phyloP scores from a whole-genome alignment of 2,113 vertebrate genomes.

The Halcyon senegalensis region DNA sequence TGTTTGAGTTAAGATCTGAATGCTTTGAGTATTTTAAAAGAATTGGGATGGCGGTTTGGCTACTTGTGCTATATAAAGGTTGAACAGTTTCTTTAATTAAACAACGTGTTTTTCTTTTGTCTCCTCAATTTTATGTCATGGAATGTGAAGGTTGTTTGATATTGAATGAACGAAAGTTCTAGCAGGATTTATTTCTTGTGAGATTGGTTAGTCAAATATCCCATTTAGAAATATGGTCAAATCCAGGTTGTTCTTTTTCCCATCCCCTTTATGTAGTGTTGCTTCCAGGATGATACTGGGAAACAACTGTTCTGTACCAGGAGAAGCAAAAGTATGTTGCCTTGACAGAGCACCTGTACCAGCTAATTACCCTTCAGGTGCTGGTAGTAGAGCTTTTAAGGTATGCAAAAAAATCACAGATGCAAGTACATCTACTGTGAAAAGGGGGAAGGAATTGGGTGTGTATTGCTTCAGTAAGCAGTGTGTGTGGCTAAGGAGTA shows the following conservation, averaged over 20 bases:
- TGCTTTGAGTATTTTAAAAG: not conserved
- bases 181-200: not conserved
- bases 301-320: not conserved
- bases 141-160: not conserved
- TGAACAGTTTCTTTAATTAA: not conserved
- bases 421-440: not conserved
- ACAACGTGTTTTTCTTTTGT: not conserved
- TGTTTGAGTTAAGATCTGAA: not conserved
- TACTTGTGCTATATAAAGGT: not conserved
- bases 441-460: not conserved
- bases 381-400: not conserved
- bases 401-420: not conserved
- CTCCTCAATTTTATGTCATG: not conserved
- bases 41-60: not conserved
- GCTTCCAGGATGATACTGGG: not conserved
- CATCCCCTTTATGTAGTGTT: not conserved
- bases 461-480: not conserved
- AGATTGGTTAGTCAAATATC: not conserved
- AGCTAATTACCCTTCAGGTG: not conserved
- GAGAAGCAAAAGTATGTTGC: not conserved
- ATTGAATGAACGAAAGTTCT: not conserved
- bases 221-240: not conserved
- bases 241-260: not conserved
- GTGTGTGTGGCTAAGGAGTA: not conserved
- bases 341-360: not conserved